Conservation (phyloP, 2,113 vertebrate species). For the Furnarius figulus region DNA sequence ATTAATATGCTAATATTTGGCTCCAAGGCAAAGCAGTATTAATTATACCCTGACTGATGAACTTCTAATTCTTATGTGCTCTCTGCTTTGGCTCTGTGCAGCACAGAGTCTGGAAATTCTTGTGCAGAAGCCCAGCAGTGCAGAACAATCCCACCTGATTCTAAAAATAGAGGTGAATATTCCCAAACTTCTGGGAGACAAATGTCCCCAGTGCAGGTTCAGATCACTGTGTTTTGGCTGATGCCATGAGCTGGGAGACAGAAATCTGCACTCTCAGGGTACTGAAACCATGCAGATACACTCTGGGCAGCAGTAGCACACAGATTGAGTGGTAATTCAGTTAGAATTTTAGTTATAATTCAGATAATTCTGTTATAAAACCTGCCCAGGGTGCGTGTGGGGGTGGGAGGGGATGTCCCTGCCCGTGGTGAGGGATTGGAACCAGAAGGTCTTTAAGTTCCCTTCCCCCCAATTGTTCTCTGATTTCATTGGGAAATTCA, state of each 20-base stretch:
- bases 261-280: background rate
- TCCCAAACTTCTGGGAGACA: background rate
- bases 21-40: background rate
- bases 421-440: background rate
- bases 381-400: too few species aligned
- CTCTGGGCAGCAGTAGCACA: background rate
- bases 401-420: background rate
- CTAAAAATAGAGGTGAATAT: background rate
- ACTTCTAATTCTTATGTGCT: background rate
- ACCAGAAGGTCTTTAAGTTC: background rate
- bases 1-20: background rate
- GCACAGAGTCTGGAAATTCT: background rate
- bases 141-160: background rate
- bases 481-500: background rate
- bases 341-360: background rate
- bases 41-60: background rate
- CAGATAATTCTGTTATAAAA: background rate
- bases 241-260: background rate
- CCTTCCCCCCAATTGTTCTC: background rate
- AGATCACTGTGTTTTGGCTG: background rate
- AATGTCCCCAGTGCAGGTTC: background rate
- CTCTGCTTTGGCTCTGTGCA: background rate
- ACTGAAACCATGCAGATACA: background rate
- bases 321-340: background rate
- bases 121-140: background rate